Conservation (phyloP, 37 sponge, comb jelly and placozoan species). For the Spongilla lacustris region DNA sequence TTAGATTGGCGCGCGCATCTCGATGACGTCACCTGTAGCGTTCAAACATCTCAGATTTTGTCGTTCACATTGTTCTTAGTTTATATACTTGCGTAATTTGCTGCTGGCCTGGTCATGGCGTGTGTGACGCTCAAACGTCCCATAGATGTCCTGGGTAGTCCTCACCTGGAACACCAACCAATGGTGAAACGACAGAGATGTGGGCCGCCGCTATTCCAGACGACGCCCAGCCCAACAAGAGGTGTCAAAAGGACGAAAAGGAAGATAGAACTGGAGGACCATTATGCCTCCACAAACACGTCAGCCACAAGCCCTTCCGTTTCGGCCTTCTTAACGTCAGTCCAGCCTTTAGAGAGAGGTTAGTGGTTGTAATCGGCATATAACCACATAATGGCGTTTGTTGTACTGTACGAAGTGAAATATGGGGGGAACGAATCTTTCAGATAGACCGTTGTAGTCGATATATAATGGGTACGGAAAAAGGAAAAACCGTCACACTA, state of each 20-base stretch:
- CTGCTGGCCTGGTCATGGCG: constrained; percentile 56
- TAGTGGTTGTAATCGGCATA: neutral
- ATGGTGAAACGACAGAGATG: constrained; percentile 79
- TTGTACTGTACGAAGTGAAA: neutral
- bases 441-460: too few species aligned
- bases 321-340: constrained; percentile 49
- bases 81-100: too few species aligned
- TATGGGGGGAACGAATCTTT: neutral
- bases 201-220: constrained; percentile 56
- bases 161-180: constrained; percentile 68
- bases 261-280: constrained; percentile 68
- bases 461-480: too few species aligned
- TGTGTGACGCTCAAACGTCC: constrained; percentile 92
- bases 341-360: neutral
- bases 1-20: constrained; percentile 4
- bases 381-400: neutral
- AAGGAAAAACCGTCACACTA: too few species aligned
- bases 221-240: constrained; percentile 34
- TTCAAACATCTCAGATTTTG: too few species aligned
- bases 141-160: constrained; percentile 79
- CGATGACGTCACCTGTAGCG: neutral
- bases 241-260: constrained; percentile 61
- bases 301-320: neutral
- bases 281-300: neutral
- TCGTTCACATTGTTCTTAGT: too few species aligned